Conservation (phyloP, 2,888 invertebrate species). For the Agrochola litura region DNA sequence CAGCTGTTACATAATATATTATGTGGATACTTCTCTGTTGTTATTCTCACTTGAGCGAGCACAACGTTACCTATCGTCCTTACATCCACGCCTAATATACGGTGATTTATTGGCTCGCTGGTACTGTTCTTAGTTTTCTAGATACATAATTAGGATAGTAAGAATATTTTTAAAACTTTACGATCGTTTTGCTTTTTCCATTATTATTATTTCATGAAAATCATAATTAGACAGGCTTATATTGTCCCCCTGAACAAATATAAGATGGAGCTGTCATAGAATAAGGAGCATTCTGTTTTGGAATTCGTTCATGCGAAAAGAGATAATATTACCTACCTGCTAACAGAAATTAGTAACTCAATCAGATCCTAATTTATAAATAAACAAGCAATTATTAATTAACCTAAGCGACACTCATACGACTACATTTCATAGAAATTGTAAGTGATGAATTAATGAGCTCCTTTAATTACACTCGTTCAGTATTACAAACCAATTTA, state of each 20-base stretch:
- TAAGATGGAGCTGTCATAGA: not conserved
- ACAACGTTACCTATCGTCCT: not conserved
- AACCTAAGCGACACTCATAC: slow-evolving; percentile 4
- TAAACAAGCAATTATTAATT: slow-evolving; percentile 19
- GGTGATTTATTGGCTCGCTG: not conserved
- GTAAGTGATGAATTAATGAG: slow-evolving; percentile 64
- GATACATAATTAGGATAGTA: not conserved
- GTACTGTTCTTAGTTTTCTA: no score
- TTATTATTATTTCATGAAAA: no score
- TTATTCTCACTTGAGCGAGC: slow-evolving; percentile 3
- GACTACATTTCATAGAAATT: slow-evolving; percentile 66
- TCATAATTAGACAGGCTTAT: no score
- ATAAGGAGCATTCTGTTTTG: not conserved
- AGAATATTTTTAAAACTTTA: not conserved
- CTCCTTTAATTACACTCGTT: slow-evolving; percentile 61
- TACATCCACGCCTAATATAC: not conserved
- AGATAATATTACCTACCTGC: not conserved
- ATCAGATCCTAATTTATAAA: not conserved
- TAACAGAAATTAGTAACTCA: slow-evolving; percentile 21
- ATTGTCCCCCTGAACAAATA: no score
- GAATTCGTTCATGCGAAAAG: not conserved
- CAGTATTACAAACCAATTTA: slow-evolving; percentile 63
- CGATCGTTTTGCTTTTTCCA: not conserved
- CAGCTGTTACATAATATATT: not conserved
- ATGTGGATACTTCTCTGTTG: not conserved